phyloP scores from a whole-genome alignment of 35 echinoderm and acorn worm genomes.

The Diadema setosum region DNA sequence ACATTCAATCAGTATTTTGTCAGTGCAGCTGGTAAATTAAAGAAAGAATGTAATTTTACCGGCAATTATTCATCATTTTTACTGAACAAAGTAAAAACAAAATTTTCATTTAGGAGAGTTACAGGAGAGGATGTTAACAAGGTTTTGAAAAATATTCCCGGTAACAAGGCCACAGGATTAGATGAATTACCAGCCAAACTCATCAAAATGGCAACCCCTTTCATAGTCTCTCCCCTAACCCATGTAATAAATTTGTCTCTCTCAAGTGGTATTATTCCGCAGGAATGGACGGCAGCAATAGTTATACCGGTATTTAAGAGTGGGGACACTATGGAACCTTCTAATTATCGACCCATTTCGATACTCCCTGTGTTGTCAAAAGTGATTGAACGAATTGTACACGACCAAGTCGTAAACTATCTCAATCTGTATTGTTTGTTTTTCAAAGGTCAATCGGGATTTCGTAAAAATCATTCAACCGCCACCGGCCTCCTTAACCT shows the following conservation, averaged over 20 bases:
- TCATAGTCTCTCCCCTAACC: not conserved
- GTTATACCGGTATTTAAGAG: not conserved
- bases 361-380: not conserved
- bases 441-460: not conserved
- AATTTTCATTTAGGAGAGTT: not conserved
- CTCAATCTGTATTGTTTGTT: not conserved
- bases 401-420: not conserved
- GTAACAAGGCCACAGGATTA: not conserved
- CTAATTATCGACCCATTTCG: too few relatives aligned
- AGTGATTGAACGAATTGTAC: not conserved
- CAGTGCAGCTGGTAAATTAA: not conserved
- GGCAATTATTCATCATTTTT: not conserved
- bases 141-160: not conserved
- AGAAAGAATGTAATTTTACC: not conserved
- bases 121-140: not conserved
- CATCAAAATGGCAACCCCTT: not conserved
- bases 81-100: not conserved
- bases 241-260: not conserved
- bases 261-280: not conserved
- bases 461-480: not conserved
- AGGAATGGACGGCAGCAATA: not conserved
- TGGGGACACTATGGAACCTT: not conserved
- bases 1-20: not conserved
- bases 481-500: not conserved
- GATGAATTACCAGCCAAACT: not conserved